Conservation (phyloP, 1,140 invertebrate species). For the Medauroidea extradentata region DNA sequence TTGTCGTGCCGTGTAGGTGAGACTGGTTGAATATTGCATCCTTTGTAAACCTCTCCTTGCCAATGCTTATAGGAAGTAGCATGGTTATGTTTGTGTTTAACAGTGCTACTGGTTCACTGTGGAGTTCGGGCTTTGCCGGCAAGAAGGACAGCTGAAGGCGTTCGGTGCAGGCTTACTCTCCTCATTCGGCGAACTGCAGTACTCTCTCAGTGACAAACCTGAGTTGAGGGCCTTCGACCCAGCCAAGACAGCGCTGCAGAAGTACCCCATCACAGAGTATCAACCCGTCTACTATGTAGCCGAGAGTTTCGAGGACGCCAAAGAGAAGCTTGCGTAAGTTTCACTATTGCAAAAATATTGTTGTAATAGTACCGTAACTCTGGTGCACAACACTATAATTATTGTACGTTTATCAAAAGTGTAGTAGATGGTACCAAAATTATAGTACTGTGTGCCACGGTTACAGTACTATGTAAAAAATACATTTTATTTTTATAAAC, state of each 20-base stretch:
- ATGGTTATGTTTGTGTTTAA: conserved; percentile 22
- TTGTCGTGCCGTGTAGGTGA: too few species aligned
- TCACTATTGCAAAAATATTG: too few species aligned
- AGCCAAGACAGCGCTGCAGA: conserved; percentile 71
- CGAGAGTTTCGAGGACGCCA: conserved; percentile 92
- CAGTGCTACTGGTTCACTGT: conserved; percentile 99
- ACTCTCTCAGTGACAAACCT: conserved; percentile 83
- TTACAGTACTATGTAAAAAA: too few species aligned
- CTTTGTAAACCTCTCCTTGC: too few species aligned
- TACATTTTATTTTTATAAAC: too few species aligned
- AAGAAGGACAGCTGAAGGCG: conserved; percentile 87
- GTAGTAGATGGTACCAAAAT: too few species aligned
- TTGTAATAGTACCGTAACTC: too few species aligned
- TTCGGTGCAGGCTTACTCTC: conserved; percentile 95
- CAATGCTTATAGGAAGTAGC: too few species aligned
- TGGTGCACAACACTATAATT: too few species aligned
- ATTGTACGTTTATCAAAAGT: too few species aligned
- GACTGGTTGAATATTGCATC: too few species aligned
- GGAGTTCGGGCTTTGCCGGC: conserved; percentile 91
- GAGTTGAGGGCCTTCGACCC: conserved; percentile 86
- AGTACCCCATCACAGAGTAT: conserved; percentile 95
- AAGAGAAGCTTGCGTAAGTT: conserved; percentile 94
- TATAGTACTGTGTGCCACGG: too few species aligned
- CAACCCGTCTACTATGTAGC: conserved; percentile 95
- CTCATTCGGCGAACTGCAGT: conserved; percentile 94